Base-by-base conservation (phyloP, 2,888 invertebrate species). In the Eupeodes luniger region DNA sequence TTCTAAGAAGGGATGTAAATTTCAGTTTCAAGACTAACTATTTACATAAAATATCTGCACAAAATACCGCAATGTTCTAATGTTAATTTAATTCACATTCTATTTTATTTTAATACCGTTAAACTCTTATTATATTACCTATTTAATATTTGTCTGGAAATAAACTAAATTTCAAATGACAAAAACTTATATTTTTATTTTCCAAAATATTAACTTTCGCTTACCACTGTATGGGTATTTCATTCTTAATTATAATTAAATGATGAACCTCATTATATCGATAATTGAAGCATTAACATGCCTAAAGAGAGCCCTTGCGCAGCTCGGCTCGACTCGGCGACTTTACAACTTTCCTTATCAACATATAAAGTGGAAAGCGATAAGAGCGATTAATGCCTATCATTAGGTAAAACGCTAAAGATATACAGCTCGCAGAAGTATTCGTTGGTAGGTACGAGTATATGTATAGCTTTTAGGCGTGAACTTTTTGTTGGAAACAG, bases 401-500 rank as follows among this genome's bases (percentile, higher is more conserved):
- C 55, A 55, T 40, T 70, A 70, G 70, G 55, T 44, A 55, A 70
- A 64, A 72, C 47, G 59, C 72, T 59, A 64, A 69, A 74, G 64
- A 86, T 79, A 85, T 47, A 76, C 66, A 82, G 53, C 80, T 55
- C 47, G n/a, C 40, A 14, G 40, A 40, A 40, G 40, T 40, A 27
- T 27, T 27, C 27, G 27, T 27, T 1, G 27, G 27, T 2, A 27
- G 27, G 27, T 27, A 27, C 27, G 27, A 27, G 27, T 27, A 27
- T 27, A 57, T 27, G 62, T 70, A 49, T 72, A 78, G 61, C 49
- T 57, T 81, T 72, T 74, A 77, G 74, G 77, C 62, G 47, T 34
- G 62, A 66, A 84, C 55, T 47, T 72, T 83, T 78, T 16, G 7
- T 40, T 40, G 7, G 44, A 74, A 87, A 87, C 87, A 87, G 87